phyloP scores from a whole-genome alignment of 92 coral and sea anemone species.

The Paramuricea clavata region DNA sequence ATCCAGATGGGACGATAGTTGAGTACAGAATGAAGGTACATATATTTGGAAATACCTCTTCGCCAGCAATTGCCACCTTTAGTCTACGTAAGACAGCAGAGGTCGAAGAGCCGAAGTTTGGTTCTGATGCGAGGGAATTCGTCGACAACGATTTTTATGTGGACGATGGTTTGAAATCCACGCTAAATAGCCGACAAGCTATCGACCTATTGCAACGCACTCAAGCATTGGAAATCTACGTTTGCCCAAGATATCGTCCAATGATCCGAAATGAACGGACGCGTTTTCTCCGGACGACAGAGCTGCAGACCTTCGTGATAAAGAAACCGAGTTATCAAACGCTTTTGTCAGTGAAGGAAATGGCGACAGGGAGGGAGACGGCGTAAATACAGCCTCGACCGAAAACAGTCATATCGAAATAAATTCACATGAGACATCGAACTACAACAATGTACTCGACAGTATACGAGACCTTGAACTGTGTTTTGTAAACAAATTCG shows the following conservation, averaged over 20 bases:
- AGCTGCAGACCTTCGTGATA: slow-evolving; percentile 55
- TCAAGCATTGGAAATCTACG: slow-evolving; percentile 71
- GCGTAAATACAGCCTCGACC: too few relatives aligned
- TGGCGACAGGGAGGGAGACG: too few relatives aligned
- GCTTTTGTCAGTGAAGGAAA: too few relatives aligned
- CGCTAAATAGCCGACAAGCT: slow-evolving; percentile 49
- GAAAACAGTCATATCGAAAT: too few relatives aligned
- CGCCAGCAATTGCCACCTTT: slow-evolving; percentile 69
- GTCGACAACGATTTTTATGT: too few relatives aligned
- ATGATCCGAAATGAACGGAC: slow-evolving; percentile 55
- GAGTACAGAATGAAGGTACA: slow-evolving; percentile 64
- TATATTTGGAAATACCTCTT: slow-evolving; percentile 51
- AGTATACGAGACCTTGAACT: too few relatives aligned
- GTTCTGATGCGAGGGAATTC: slow-evolving; percentile 58
- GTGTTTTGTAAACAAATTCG: too few relatives aligned
- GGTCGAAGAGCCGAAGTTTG: slow-evolving; percentile 59
- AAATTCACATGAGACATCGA: too few relatives aligned
- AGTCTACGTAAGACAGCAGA: slow-evolving; percentile 67
- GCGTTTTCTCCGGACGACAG: slow-evolving; percentile 63
- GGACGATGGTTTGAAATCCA: slow-evolving; percentile 55
- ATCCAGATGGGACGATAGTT: slow-evolving; percentile 44
- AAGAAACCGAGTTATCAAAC: too few relatives aligned
- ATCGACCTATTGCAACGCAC: slow-evolving; percentile 65
- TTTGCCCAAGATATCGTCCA: slow-evolving; percentile 70
- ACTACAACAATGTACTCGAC: too few relatives aligned